Percentiles rank a stretch among this genome's conserved stretches.
phyloP scores from a whole-genome alignment of 2,113 vertebrate species.

The Tursiops truncatus region DNA sequence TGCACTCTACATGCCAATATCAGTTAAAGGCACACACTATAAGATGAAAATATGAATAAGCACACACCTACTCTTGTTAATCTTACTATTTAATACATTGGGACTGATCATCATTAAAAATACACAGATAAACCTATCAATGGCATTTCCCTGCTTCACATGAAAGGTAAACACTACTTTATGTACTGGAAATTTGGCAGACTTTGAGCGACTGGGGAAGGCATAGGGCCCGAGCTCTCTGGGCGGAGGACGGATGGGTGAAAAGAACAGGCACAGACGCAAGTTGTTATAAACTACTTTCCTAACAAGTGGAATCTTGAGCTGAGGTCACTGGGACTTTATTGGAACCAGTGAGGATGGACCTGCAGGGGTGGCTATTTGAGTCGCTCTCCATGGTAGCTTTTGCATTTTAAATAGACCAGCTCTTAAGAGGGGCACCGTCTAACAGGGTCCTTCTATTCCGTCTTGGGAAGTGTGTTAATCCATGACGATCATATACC shows the following conservation, averaged over 20 bases:
- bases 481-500: fast-evolving
- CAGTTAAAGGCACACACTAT: neutral
- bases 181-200: neutral
- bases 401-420: neutral
- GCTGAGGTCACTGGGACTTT: neutral
- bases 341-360: neutral
- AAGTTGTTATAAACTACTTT: neutral
- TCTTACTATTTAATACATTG: neutral
- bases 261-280: neutral
- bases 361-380: fast-evolving
- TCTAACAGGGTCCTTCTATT: neutral
- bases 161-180: neutral
- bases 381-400: neutral
- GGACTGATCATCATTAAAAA: neutral
- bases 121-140: neutral
- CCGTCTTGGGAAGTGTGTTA: neutral
- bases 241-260: neutral
- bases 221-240: neutral
- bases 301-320: neutral
- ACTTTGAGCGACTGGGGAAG: neutral
- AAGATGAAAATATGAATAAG: neutral
- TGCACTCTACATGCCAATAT: neutral
- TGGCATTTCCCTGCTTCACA: neutral
- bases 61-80: neutral
- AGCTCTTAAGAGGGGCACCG: neutral